Evolutionary conservation across 2,888 invertebrate genomes (phyloP), one percentile per base, ranked within the genome.

Genomic region (Chaetoderma sp.): DNA sequence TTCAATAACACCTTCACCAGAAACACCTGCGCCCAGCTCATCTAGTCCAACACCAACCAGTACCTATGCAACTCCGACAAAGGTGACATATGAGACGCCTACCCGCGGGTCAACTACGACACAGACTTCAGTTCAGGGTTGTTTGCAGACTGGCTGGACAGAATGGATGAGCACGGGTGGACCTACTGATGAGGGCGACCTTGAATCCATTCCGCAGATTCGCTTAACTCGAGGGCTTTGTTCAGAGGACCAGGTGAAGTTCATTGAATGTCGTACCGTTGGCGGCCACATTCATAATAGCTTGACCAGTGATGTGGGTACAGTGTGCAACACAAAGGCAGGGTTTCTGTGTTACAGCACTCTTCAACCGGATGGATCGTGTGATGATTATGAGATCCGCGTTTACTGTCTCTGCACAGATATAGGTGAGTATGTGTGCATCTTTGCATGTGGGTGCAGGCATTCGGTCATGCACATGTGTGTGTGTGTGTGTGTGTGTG

Each of bases 141-240:
- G n/a, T n/a, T n/a, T n/a, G n/a, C n/a, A n/a, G 4, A 50, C 47
- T 0, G 94, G 94, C 0, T 94, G 94, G 94, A 91, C 92, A 0
- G 84, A 88, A 21, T 95, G 94, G 94, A 87, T 93, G 63, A 94
- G 91, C 85, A 88, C 63, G 1, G 71, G 63, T 33, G 50, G 56
- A 6, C 73, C 76, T 13, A 62, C 63, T 8, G 59, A 50, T 23
- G 70, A 65, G 4, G 79, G 78, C 0, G 79, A 79, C 56, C 69
- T 70, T n/a, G 78, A 79, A 50, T 56, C 63, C 3, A 49, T 78
- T 10, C 56, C 62, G 1, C 60, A 63, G 30, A 55, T 67, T 8
- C 33, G 44, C 18, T 21, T 55, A 10, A 18, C 16, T 18, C 23
- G 47, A 8, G 18, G 39, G 16, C 52, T 59, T 44, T 59, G 65